phyloP scores from a whole-genome alignment of 2,113 vertebrate genomes.

The Oncorhynchus mykiss region DNA sequence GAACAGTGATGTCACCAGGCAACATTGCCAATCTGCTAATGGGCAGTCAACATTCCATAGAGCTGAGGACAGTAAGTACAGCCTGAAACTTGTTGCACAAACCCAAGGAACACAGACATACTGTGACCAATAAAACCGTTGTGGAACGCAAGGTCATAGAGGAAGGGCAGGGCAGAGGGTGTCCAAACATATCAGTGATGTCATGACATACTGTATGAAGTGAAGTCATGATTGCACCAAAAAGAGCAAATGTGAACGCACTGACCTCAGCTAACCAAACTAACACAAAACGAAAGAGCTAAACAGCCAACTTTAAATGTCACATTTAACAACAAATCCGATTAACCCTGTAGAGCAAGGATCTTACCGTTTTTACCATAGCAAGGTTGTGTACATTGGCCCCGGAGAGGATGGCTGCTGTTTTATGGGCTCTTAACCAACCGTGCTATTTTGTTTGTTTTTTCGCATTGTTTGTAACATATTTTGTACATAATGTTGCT shows the following conservation, averaged over 20 bases:
- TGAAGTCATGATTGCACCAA: not conserved
- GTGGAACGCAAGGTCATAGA: not conserved
- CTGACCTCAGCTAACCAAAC: not conserved
- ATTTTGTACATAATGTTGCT: no score
- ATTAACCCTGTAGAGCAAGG: no score
- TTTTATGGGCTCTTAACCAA: no score
- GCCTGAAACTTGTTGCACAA: not conserved
- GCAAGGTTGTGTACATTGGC: not conserved
- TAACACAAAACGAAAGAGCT: not conserved
- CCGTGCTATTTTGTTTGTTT: no score
- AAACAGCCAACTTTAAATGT: not conserved
- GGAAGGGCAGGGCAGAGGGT: not conserved
- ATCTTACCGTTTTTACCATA: not conserved
- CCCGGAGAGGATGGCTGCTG: no score
- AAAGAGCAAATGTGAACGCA: not conserved
- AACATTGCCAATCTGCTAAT: constrained; percentile 59
- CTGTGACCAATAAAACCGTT: not conserved
- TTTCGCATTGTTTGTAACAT: no score
- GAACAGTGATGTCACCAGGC: constrained; percentile 58
- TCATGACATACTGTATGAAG: not conserved
- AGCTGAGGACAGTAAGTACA: constrained; percentile 52
- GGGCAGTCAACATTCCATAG: constrained; percentile 62
- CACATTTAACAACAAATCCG: not conserved
- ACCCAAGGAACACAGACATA: not conserved
- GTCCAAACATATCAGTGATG: no score